Evolutionary conservation across 2,797 vertebrate species (phyloP), one percentile per base, ranked within the genome.

Genomic region (Mallotus villosus): DNA sequence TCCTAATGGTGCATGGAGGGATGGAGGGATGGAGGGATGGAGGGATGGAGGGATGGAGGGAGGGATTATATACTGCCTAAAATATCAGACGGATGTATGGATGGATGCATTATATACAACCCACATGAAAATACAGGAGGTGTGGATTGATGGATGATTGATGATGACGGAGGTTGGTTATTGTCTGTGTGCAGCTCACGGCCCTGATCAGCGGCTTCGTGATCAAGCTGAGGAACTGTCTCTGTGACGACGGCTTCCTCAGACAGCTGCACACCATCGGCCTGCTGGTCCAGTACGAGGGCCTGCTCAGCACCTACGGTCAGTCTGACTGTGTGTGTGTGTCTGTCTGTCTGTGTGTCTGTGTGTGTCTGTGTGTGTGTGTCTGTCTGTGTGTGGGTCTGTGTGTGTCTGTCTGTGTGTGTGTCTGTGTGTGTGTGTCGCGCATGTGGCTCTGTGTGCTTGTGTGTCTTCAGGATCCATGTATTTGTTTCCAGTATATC

Each of bases 221-320:
- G 77, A 93, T 97, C 84, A 99, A 99, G 79, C 91, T 99, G 90
- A 95, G 98, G 87, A 99, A 95, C 87, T 95, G 94, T 85, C 90
- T 99, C 60, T 94, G 94, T n/a, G 96, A 99, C 37, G 88, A 93
- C 0, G 97, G 97, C 79, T 99, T 98, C 89, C 92, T 99, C 77
- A 92, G 95, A 68, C 98, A 99, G 77, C 95, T 99, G 25, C 96
- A 96, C 85, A 99, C 97, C 83, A 99, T 99, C 16, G 98, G 98
- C 75, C 87, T 99, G 71, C 90, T 99, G 85, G 97, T 96, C 2
- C 97, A 99, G 85, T 98, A 97, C 25, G 98, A 99, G 88, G 94
- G 97, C 81, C 93, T 99, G 59, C 94, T 99, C 77, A 99, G 96
- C 84, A 99, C 98, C 64, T 97, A 99, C 0, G 97, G 97, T 99